A percentile compares a stretch with the other conserved stretches of the same genome.
Evolutionary conservation across 2,113 vertebrate species (phyloP).

Genomic region (Phalacrocorax carbo): DNA sequence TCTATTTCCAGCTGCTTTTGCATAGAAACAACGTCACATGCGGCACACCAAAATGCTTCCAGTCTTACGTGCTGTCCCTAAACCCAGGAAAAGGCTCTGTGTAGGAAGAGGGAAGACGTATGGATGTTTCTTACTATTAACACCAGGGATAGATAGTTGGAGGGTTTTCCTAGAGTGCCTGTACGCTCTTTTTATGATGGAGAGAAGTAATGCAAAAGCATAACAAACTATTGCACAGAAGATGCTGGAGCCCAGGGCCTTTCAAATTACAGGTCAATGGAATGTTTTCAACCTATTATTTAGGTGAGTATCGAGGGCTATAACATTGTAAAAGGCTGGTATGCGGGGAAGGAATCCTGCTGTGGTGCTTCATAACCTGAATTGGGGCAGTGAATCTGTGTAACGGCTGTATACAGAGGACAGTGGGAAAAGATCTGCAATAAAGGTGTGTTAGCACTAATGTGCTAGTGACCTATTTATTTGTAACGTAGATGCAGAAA

Average conservation of each 20-base stretch:
- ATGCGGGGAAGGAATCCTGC: neutral
- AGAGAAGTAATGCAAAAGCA: neutral
- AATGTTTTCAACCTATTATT: neutral
- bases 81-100: neutral
- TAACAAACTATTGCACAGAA: neutral
- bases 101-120: neutral
- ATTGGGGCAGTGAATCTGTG: neutral
- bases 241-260: neutral
- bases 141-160: neutral
- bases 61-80: neutral
- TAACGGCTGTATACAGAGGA: neutral
- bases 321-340: neutral
- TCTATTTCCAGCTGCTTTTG: constrained; percentile 25
- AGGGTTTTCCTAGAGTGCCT: neutral
- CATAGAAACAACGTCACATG: neutral
- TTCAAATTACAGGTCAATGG: neutral
- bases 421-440: neutral
- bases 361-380: neutral
- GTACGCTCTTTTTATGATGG: neutral
- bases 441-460: neutral
- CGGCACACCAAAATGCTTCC: neutral
- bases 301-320: neutral
- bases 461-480: neutral
- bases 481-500: neutral
- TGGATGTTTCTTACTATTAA: neutral